Conservation (phyloP, 1,140 invertebrate genomes). For the Cyclargus thomasi region DNA sequence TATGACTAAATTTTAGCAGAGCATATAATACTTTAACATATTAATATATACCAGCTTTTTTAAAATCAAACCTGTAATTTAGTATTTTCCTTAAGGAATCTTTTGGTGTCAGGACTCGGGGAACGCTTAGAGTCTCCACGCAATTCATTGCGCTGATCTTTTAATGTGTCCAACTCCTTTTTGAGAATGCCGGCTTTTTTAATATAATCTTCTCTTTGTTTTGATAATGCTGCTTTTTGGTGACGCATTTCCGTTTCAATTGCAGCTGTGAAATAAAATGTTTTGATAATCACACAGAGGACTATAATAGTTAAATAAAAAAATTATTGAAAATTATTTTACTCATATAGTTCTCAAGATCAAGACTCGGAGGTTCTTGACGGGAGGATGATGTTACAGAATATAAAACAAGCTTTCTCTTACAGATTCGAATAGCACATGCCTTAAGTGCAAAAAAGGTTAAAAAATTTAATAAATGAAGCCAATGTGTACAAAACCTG, state of each 20-base stretch:
- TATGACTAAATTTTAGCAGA: conserved; percentile 11
- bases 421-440: too few species aligned
- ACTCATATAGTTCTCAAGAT: too few species aligned
- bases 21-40: conserved; percentile 14
- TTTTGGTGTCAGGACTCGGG: conserved; percentile 80
- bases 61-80: conserved; percentile 82
- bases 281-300: conserved; percentile 13
- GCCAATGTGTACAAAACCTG: too few species aligned
- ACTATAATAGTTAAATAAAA: neutral
- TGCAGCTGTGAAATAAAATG: conserved; percentile 69
- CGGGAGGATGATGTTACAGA: too few species aligned
- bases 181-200: conserved; percentile 82
- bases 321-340: neutral
- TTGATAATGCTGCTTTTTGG: conserved; percentile 84
- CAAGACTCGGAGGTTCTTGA: too few species aligned
- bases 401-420: too few species aligned
- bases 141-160: conserved; percentile 85
- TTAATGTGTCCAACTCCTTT: conserved; percentile 84
- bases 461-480: too few species aligned
- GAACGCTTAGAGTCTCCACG: conserved; percentile 78
- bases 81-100: conserved; percentile 85
- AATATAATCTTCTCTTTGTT: conserved; percentile 86
- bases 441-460: too few species aligned
- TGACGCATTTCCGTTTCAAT: conserved; percentile 87
- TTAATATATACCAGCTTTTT: conserved; percentile 24